These are phyloP conservation scores for Chrysopilus asiliformis DNA, from an alignment of 2,888 invertebrate species.

Conservation along the genomic window DNA sequence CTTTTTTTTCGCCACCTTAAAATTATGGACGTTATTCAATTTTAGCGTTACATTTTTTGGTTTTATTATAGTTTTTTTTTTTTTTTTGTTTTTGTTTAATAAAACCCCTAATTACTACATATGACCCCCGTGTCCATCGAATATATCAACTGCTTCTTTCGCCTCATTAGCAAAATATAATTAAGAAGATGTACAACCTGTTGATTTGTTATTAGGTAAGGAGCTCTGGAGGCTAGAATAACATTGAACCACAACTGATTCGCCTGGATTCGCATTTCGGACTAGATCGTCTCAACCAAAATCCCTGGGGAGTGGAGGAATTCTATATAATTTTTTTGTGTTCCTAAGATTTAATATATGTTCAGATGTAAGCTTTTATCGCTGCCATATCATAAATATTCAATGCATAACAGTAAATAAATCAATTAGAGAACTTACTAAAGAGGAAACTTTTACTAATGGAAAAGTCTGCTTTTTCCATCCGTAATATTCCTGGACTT, in stretches of 20 bases:
- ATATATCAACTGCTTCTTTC: too few relatives aligned
- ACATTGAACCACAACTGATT: not conserved
- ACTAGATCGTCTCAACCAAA: not conserved
- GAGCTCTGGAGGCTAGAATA: not conserved
- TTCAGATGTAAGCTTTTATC: constrained; percentile 2
- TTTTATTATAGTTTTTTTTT: too few relatives aligned
- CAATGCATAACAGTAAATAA: constrained; percentile 5
- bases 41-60: too few relatives aligned
- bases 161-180: constrained; percentile 7
- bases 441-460: constrained; percentile 3
- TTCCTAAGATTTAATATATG: constrained; percentile 1
- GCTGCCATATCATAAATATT: constrained; percentile 6
- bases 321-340: not conserved
- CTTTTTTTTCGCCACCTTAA: too few relatives aligned
- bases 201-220: constrained; percentile 5
- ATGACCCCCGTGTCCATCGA: too few relatives aligned
- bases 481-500: too few relatives aligned
- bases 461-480: constrained; percentile 7
- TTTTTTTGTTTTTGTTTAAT: too few relatives aligned
- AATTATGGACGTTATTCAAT: too few relatives aligned
- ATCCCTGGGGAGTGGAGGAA: not conserved
- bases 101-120: too few relatives aligned
- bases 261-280: not conserved
- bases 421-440: constrained; percentile 6
- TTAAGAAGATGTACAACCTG: constrained; percentile 8